Evolutionary conservation across 2,888 invertebrate genomes (phyloP).

Genomic region (Sturmia bella): DNA sequence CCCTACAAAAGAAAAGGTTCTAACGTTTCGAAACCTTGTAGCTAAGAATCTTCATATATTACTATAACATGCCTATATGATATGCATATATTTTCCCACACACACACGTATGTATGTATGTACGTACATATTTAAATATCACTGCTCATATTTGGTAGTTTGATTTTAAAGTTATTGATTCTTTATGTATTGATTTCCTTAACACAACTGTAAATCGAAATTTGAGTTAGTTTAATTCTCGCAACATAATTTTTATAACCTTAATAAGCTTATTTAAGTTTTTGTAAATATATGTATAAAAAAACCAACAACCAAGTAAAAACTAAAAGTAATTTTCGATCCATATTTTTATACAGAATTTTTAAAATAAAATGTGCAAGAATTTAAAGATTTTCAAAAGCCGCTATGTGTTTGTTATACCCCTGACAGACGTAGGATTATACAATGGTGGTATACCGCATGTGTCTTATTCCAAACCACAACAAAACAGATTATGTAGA

Average conservation of each 20-base stretch:
- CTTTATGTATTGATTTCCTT: not conserved
- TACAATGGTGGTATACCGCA: too few relatives aligned
- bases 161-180: constrained; percentile 48
- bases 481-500: too few relatives aligned
- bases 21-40: too few relatives aligned
- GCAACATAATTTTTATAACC: not conserved
- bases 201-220: constrained; percentile 9
- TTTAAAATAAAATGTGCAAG: constrained; percentile 54
- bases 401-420: constrained; percentile 41
- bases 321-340: constrained; percentile 11
- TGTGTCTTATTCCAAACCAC: too few relatives aligned
- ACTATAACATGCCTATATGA: too few relatives aligned
- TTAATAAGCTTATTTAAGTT: constrained; percentile 6
- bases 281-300: constrained; percentile 21
- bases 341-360: constrained; percentile 14
- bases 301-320: constrained; percentile 33
- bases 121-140: constrained; percentile 22
- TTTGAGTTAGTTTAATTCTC: too few relatives aligned
- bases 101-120: not conserved
- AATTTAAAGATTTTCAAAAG: constrained; percentile 47
- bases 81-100: too few relatives aligned
- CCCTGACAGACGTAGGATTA: too few relatives aligned
- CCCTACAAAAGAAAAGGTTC: too few relatives aligned
- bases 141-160: constrained; percentile 68
- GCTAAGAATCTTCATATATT: too few relatives aligned